Base-by-base conservation (phyloP, 2,797 vertebrate species). In the Alcedo quadribrachys region DNA sequence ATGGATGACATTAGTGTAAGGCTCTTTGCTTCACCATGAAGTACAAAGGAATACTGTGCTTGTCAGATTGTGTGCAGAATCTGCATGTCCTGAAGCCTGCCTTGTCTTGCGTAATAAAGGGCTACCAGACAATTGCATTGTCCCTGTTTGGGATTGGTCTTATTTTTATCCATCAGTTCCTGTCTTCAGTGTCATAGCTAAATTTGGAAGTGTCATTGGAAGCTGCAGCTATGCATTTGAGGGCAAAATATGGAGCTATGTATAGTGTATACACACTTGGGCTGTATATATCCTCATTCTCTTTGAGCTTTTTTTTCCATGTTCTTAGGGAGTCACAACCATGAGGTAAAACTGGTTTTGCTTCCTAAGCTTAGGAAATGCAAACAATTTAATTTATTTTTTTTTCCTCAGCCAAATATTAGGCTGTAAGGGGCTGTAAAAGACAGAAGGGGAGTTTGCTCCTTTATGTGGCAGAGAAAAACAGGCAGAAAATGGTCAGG, bases 131-230 rank as follows among this genome's bases (percentile, higher is more conserved):
- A 91, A 62, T 75, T 85, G 69, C 50, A 75, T 89, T 87, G 87
- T 76, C 67, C 60, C 60, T 87, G 12, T 92, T 95, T 87, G 73
- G 46, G 60, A 73, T 0, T 54, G 35, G n/a, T 25, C 25, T 92
- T 93, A 83, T 95, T 96, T 95, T 95, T 94, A 92, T 87, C 85
- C 19, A 25, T 85, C 55, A 42, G 35, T 78, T 25, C 79, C 81
- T 89, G 94, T 90, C 66, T 85, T 87, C 51, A 45, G 35, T 85
- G 60, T 55, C 25, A 4, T 18, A 53, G 43, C 65, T 92, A 92
- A 91, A 89, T 93, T 93, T 85, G 66, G 73, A 95, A 85, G 69
- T 60, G 77, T 73, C 63, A 67, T 11, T 92, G 74, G 80, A 87
- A 89, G 48, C 55, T 83, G 43, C 60, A 76, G 73, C 46, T 89